Evolutionary conservation across 2,888 invertebrate genomes (phyloP).

Genomic region (Chrysolina haemoptera): DNA sequence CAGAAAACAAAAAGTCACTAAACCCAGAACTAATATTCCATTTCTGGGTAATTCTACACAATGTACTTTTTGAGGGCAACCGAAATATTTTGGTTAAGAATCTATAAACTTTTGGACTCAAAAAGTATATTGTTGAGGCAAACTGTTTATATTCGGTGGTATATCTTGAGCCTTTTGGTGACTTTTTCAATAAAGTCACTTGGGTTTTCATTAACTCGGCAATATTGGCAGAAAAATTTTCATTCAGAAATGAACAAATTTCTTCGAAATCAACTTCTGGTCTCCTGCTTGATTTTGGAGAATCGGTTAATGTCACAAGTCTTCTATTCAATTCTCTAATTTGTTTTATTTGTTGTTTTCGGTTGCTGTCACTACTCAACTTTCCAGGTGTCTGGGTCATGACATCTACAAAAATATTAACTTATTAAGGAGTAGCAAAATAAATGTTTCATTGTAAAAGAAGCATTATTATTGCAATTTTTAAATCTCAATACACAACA

Average conservation of each 20-base stretch:
- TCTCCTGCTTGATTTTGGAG: not conserved
- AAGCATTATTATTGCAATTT: not conserved
- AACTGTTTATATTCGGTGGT: not conserved
- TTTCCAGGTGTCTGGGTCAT: not conserved
- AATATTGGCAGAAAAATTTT: not conserved
- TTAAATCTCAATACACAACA: not conserved
- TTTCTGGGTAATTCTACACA: constrained; percentile 19
- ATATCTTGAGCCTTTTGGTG: constrained; percentile 3
- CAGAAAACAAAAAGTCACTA: constrained; percentile 7
- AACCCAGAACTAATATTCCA: constrained; percentile 25
- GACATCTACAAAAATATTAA: constrained; percentile 6
- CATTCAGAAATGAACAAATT: constrained; percentile 2
- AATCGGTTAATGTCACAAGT: not conserved
- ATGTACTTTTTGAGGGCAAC: constrained; percentile 28
- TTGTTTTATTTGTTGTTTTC: constrained; percentile 2
- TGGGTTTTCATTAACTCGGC: constrained; percentile 4
- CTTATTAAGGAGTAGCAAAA: not conserved
- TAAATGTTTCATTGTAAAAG: not conserved
- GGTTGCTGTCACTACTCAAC: constrained; percentile 6
- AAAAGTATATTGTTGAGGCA: constrained; percentile 22
- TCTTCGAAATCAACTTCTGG: constrained; percentile 1
- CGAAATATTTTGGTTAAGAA: constrained; percentile 22
- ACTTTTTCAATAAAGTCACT: constrained; percentile 1
- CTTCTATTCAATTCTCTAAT: constrained; percentile 4
- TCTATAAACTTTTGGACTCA: too few relatives aligned